Evolutionary conservation across 2,797 vertebrate species (phyloP), one percentile per base, ranked within the genome.

Genomic region (Anniella stebbinsi): DNA sequence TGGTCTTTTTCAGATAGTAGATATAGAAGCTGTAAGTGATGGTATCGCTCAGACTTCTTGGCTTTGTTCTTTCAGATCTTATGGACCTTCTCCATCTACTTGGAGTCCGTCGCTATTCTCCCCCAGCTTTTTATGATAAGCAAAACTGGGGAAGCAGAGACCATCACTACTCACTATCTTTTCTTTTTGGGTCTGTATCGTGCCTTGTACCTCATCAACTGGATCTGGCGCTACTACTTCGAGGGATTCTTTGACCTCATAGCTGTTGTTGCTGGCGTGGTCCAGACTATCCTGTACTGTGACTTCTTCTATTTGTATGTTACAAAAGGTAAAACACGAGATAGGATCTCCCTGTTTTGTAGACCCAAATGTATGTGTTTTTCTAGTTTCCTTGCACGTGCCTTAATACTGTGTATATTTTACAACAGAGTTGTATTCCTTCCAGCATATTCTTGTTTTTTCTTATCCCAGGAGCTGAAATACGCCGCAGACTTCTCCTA

Each of bases 281-380:
- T 99, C 92, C 99, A 99, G 97, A 99, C 99, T 75, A 99, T 99
- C 95, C 98, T 99, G 12, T 99, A 99, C 96, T 99, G 99, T 91
- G 99, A 99, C 97, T 99, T 99, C 98, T 99, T 99, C 98, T 99
- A 99, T 97, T 98, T 99, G 96, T 99, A 99, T 96, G 98, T 99
- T 95, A 99, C 99, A 80, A 99, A 99, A 99, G 99, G 99, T 99
- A 92, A 96, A 98, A 38, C 11, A 9, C 67, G 0, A 0, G 2
- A 9, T 15, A 12, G 1, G 5, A 5, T 63, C 70, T 36, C 51
- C 36, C 6, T 66, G 7, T 75, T 45, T 13, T 51, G 30, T 25
- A 70, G 15, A 12, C 13, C 33, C 48, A 33, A 60, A 48, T 25
- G 8, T 82, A 25, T 63, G 28, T 23, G 0, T 21, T 36, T 60